Percentiles rank a stretch among this genome's conserved stretches.
phyloP scores from a whole-genome alignment of 2,113 vertebrate species.

The Budorcas taxicolor region DNA sequence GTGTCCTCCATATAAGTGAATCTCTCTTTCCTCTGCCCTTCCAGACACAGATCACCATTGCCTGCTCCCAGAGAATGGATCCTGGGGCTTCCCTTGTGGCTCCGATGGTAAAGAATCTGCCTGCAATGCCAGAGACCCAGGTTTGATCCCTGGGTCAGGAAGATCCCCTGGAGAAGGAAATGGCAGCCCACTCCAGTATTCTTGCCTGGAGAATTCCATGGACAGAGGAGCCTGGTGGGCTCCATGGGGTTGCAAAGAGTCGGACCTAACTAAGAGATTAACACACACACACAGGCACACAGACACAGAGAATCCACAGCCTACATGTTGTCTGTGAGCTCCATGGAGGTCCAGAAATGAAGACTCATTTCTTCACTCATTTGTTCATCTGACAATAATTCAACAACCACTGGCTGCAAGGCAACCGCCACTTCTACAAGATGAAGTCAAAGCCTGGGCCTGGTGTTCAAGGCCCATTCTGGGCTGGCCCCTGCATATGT shows the following conservation, averaged over 20 bases:
- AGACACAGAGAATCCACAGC: neutral
- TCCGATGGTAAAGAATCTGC: neutral
- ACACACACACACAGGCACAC: neutral
- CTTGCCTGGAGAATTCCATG: neutral
- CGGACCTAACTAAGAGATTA: neutral
- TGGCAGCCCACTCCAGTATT: neutral
- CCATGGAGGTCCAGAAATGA: neutral
- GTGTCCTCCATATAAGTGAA: neutral
- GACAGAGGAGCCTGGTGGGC: neutral
- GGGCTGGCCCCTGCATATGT: neutral
- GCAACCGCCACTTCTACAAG: neutral
- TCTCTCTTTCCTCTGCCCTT: neutral
- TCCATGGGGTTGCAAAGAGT: neutral
- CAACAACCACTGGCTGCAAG: neutral
- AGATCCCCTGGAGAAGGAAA: neutral
- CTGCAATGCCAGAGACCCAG: neutral
- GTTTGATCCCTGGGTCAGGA: neutral
- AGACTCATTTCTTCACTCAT: neutral
- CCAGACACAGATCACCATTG: rapidly evolving
- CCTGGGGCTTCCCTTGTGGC: neutral
- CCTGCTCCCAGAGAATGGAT: neutral
- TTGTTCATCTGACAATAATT: neutral
- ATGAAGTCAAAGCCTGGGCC: neutral
- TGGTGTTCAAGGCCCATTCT: neutral
- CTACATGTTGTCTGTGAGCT: neutral